Base-by-base conservation (phyloP, 1,140 invertebrate genomes). In the Drosophila kikkawai region DNA sequence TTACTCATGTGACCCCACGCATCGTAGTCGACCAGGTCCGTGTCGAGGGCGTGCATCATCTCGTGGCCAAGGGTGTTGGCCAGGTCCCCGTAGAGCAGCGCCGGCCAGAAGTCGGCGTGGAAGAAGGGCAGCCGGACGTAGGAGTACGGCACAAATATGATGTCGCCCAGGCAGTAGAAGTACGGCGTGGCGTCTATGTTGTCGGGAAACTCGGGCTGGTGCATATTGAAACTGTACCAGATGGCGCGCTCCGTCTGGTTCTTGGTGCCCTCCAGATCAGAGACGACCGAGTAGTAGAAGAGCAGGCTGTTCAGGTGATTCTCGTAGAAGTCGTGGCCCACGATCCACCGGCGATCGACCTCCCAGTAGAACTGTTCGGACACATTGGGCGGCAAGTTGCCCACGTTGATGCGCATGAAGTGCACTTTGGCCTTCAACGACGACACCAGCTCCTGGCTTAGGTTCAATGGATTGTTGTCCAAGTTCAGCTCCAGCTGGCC, bases 31-130 rank as follows among this genome's bases (percentile, higher is more conserved):
- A 91, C 66, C 29, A 91, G 77, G 9, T 85, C 69, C 1, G 74
- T 82, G 58, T 92, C 91, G 34, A 92, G 80, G 44, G 83, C 75
- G 37, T 92, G 91, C 39, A 91, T 45, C 69, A 92, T 77, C 51
- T 92, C 91, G 34, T 92, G 91, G n/a, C 91, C 91, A 37, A 92
- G 22, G 0, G 82, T 92, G 22, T 87, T 88, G 50, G 74, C 91
- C 57, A 92, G 36, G 39, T 91, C 91, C 2, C 91, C 91, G 12
- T 91, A 92, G 1, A 92, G 73, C 37, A 92, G 44, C 0, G 79
- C 76, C 3, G 83, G 78, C 81, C 83, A 84, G 12, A 92, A 86
- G 19, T 80, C 58, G 1, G 56, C 58, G 13, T 85, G 39, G 36
- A 88, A 92, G 32, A 92, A 91, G 0, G 91, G 91, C 50, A 80